Evolutionary conservation across 1,140 invertebrate genomes (phyloP).

Genomic region (Aphidius ervi): DNA sequence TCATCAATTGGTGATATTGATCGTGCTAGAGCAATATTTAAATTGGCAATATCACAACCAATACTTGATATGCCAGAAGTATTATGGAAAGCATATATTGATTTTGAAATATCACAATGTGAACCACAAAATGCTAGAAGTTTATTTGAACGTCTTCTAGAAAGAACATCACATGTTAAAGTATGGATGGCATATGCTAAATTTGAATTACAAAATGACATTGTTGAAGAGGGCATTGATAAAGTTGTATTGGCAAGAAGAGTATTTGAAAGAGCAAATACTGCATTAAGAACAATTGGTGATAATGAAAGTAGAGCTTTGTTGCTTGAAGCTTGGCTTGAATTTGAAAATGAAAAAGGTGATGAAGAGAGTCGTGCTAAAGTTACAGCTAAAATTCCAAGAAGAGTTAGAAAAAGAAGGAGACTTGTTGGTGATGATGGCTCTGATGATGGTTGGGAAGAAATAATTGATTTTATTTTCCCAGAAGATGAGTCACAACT

Average conservation of each 20-base stretch:
- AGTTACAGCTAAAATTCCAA: slow-evolving; percentile 87
- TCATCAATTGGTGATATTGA: slow-evolving; percentile 86
- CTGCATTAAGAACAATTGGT: slow-evolving; percentile 64
- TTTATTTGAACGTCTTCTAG: slow-evolving; percentile 89
- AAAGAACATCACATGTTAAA: slow-evolving; percentile 96
- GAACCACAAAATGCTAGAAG: slow-evolving; percentile 85
- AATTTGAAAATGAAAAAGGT: slow-evolving; percentile 86
- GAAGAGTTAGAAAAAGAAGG: slow-evolving; percentile 89
- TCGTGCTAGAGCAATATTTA: slow-evolving; percentile 89
- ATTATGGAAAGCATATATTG: slow-evolving; percentile 98
- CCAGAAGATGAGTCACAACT: slow-evolving; percentile 93
- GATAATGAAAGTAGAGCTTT: slow-evolving; percentile 91
- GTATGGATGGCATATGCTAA: slow-evolving; percentile 98
- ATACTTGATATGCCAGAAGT: slow-evolving; percentile 98
- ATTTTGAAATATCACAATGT: slow-evolving; percentile 94
- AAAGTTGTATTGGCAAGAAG: slow-evolving; percentile 69
- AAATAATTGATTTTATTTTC: slow-evolving; percentile 98
- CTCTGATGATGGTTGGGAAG: slow-evolving; percentile 94
- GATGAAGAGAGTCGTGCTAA: slow-evolving; percentile 69
- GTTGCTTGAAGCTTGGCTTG: slow-evolving; percentile 92
- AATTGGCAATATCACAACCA: slow-evolving; percentile 88
- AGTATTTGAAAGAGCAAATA: slow-evolving; percentile 89
- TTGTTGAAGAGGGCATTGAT: slow-evolving; percentile 59
- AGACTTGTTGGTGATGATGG: slow-evolving; percentile 92
- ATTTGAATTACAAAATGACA: slow-evolving; percentile 80